Evolutionary conservation across 2,797 vertebrate genomes (phyloP).

Genomic region (Anniella stebbinsi): DNA sequence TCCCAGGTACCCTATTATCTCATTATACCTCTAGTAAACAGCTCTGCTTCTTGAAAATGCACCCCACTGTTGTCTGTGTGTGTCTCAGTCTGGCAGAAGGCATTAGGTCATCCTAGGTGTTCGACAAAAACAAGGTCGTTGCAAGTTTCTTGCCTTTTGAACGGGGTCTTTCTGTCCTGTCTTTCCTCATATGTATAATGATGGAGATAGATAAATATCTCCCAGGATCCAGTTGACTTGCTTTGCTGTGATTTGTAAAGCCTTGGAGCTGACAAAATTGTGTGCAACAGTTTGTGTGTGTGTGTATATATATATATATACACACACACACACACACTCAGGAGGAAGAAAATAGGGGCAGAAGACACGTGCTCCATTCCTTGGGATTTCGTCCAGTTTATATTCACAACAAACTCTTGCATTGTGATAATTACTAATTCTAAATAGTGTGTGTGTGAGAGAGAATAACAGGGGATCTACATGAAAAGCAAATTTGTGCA

Average conservation of each 20-base stretch:
- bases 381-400: neutral
- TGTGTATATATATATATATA: no score
- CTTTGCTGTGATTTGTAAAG: neutral
- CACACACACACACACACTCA: no score
- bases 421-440: neutral
- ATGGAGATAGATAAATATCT: neutral
- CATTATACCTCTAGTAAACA: constrained; percentile 58
- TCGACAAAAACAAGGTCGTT: constrained; percentile 48
- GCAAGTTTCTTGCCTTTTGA: constrained; percentile 17
- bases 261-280: neutral
- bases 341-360: neutral
- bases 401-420: neutral
- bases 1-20: constrained; percentile 44
- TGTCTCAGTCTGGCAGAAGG: constrained; percentile 40
- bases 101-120: constrained; percentile 49
- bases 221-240: neutral
- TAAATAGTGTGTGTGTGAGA: neutral
- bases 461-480: neutral
- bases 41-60: constrained; percentile 62
- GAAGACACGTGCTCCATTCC: neutral
- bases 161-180: constrained; percentile 38
- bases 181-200: neutral
- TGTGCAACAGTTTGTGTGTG: neutral
- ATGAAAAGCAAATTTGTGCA: constrained; percentile 3
- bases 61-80: neutral